These are phyloP conservation scores for Cosmopolites sordidus DNA, from an alignment of 2,888 invertebrate genomes.

Conservation along the genomic window DNA sequence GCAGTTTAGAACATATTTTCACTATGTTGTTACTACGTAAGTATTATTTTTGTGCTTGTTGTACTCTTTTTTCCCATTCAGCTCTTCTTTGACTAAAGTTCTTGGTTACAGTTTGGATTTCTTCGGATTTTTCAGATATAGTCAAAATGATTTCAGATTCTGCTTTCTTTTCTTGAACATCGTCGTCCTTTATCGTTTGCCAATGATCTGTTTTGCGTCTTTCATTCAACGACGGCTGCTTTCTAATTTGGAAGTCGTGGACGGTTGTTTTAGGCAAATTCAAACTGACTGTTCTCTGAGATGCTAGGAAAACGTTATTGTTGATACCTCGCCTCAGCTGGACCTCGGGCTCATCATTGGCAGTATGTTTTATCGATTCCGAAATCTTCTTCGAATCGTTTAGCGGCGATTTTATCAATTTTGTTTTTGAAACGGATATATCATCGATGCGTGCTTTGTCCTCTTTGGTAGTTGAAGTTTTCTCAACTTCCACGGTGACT, in stretches of 20 bases:
- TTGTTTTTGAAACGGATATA: constrained; percentile 21
- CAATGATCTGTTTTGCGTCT: constrained; percentile 43
- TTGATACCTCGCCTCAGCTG: constrained; percentile 39
- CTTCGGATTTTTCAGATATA: constrained; percentile 38
- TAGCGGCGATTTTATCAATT: constrained; percentile 33
- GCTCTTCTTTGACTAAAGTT: constrained; percentile 71
- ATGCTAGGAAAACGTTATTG: constrained; percentile 37
- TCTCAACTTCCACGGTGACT: constrained; percentile 10
- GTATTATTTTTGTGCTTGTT: constrained; percentile 59
- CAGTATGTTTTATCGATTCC: constrained; percentile 21
- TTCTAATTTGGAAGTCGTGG: constrained; percentile 38
- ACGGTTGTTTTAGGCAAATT: constrained; percentile 35
- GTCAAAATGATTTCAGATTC: constrained; percentile 32
- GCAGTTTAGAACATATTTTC: too few species aligned
- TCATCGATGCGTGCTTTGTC: not conserved
- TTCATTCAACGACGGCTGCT: constrained; percentile 40
- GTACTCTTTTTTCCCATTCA: constrained; percentile 74
- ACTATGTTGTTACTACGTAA: too few species aligned
- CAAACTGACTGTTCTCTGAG: constrained; percentile 40
- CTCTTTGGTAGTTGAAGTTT: not conserved
- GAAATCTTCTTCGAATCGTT: constrained; percentile 24
- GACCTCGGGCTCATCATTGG: constrained; percentile 36
- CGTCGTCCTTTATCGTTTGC: constrained; percentile 37
- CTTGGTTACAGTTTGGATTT: constrained; percentile 45
- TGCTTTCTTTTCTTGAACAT: constrained; percentile 31